Evolutionary conservation across 2,888 invertebrate genomes (phyloP), one percentile per base, ranked within the genome.

Genomic region (Phaedon cochleariae): DNA sequence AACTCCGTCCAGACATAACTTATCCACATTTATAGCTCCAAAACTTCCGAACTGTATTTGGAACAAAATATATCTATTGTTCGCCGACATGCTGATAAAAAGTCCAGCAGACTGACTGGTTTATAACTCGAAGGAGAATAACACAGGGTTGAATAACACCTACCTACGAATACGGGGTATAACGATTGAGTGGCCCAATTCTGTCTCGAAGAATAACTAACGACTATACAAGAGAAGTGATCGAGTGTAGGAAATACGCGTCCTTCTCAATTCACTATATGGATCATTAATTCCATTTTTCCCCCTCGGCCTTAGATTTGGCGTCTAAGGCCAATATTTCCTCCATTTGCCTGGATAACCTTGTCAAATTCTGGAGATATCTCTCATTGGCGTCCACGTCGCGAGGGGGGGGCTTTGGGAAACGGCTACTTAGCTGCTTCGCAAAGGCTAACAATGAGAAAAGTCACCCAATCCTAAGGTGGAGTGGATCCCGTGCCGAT

Each of bases 41-140:
- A 66, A 68, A 68, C 65, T 68, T 71, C 46, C 59, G 45, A 58
- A 62, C 65, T 67, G 64, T 65, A 75, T 72, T 65, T 72, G 74
- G 71, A 70, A 69, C 68, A 61, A 65, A 67, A 67, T 67, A 67
- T 53, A 64, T 67, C 59, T 62, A 64, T 64, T 67, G 67, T 59
- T 62, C 41, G 61, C 51, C 64, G 55, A 59, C 54, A 64, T 15
- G 59, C 57, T 59, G 67, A 67, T 67, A 67, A 67, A 67, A 67
- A 67, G 55, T 62, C 55, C 45, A 55, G 55, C 57, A 64, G 67
- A 62, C 64, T 67, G 59, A 64, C 64, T 64, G 61, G 64, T 67
- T 67, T 67, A 67, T 62, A 67, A 67, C 67, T 62, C 62, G 58
- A 49, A 51, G 57, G 21, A 51, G 45, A 67, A 67, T 64, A 64